Evolutionary conservation across 2,888 invertebrate species (phyloP), one percentile per base, ranked within the genome.

Genomic region (Chrysolina americana): DNA sequence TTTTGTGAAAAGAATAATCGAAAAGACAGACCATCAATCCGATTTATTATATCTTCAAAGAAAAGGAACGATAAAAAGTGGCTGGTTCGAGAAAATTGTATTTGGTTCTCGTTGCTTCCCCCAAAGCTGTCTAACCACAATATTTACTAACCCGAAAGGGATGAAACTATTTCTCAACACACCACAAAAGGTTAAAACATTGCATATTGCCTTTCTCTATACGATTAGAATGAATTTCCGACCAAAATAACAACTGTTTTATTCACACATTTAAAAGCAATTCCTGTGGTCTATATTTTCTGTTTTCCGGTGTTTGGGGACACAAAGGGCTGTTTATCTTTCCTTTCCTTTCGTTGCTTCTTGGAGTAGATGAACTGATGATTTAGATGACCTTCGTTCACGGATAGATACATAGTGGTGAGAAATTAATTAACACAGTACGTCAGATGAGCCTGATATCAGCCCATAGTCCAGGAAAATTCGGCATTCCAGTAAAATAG

Each of bases 41-140:
- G 80, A 82, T 82, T 81, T 82, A 82, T 82, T 81, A 79, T 81
- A 79, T 82, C 79, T 80, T 79, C 75, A 74, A 77, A 78, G 80
- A 78, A 80, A 76, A 74, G 78, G 70, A 76, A 64, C 77, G 78
- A 82, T 82, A 81, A 82, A 82, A 80, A 81, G 76, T 76, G 70
- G 75, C 68, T 76, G 75, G 77, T 76, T 76, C 71, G 77, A 77
- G 79, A 73, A 81, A 81, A 81, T 80, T 81, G 80, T 81, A 81
- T 81, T 82, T 78, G 78, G 80, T 77, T 79, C 76, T 72, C 66
- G 74, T 77, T 77, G 78, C 75, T 78, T 78, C 79, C 82, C 82
- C 79, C 65, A n/a, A 76, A 75, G 78, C 76, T 72, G 72, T 77
- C 76, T 79, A 70, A 77, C 78, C 80, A 75, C 80, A 78, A 81